A percentile compares a stretch with the other conserved stretches of the same genome.
phyloP scores from a whole-genome alignment of 1,140 invertebrate genomes.

The Sipha flava region DNA sequence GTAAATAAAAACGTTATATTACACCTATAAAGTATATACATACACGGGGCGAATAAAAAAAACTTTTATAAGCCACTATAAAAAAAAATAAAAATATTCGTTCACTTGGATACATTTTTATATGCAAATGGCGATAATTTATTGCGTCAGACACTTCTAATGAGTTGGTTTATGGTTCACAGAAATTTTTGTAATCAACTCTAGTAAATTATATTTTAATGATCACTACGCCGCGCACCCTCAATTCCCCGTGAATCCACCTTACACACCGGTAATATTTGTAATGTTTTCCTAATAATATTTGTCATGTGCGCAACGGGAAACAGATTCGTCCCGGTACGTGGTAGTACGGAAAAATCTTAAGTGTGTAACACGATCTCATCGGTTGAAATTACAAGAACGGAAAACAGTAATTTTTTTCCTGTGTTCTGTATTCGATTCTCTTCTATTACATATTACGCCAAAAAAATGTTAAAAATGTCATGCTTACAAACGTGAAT shows the following conservation, averaged over 20 bases:
- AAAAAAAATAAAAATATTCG: slow-evolving; percentile 12
- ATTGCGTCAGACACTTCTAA: slow-evolving; percentile 10
- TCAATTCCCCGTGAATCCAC: not conserved
- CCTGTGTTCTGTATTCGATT: no score
- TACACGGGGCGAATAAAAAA: not conserved
- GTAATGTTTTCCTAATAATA: not conserved
- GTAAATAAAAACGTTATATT: slow-evolving; percentile 8
- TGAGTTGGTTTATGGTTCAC: slow-evolving; percentile 8
- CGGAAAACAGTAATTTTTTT: no score
- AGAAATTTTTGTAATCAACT: slow-evolving; percentile 3
- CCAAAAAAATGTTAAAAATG: no score
- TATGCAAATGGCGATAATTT: not conserved
- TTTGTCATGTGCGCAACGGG: not conserved
- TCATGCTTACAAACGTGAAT: no score
- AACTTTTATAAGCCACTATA: slow-evolving; percentile 15
- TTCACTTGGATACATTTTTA: not conserved
- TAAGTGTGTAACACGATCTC: no score
- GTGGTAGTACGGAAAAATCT: no score
- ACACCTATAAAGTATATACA: not conserved
- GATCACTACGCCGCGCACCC: no score
- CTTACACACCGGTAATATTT: not conserved
- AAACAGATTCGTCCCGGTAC: no score
- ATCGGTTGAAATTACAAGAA: no score
- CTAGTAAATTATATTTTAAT: not conserved
- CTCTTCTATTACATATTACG: no score